Base-by-base conservation (phyloP, 2,113 vertebrate genomes). In the Pipa parva region DNA sequence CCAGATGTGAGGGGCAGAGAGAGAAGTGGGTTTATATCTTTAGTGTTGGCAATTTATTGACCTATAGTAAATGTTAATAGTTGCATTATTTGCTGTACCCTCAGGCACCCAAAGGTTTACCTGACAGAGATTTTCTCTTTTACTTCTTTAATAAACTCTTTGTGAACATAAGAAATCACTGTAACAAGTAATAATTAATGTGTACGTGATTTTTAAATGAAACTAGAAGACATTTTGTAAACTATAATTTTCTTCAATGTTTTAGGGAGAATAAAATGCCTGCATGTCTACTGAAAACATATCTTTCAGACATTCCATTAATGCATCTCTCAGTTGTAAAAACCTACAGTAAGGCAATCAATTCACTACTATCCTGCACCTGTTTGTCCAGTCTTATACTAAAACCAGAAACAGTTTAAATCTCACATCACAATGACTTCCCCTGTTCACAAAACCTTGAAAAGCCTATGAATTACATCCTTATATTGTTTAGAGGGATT, bases 401-500 rank as follows among this genome's bases (percentile, higher is more conserved):
- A 91, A 91, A 91, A 88, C 83, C 88, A 86, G 87, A 90, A 91
- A 90, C 88, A 90, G 87, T 78, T 89, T 83, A 94, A 93, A 93
- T 89, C 88, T 85, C 82, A 82, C 89, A 85, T 86, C 87, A 91
- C 88, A 91, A 92, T 87, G 90, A 87, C 86, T 82, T 87, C 80
- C 79, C 80, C 78, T 72, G 85, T 86, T 80, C 3, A 1, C 78
- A 56, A 66, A 59, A 77, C 75, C 65, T 70, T 76, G 63, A 82
- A 82, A 66, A 59, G 77, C 76, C 65, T 70, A 77, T 64, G 82
- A 82, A 83, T 84, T 84, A 85, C 84, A 86, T 77, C 74, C 69
- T 79, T 81, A 77, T 86, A 89, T 91, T 90, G 89, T 89, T 89
- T 77, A 76, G 75, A 46, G 72, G 83, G 86, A 87, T 89, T 88